A percentile compares a stretch with the other conserved stretches of the same genome.
Conservation (phyloP, 1,140 invertebrate species). For the Zaprionus africanus region DNA sequence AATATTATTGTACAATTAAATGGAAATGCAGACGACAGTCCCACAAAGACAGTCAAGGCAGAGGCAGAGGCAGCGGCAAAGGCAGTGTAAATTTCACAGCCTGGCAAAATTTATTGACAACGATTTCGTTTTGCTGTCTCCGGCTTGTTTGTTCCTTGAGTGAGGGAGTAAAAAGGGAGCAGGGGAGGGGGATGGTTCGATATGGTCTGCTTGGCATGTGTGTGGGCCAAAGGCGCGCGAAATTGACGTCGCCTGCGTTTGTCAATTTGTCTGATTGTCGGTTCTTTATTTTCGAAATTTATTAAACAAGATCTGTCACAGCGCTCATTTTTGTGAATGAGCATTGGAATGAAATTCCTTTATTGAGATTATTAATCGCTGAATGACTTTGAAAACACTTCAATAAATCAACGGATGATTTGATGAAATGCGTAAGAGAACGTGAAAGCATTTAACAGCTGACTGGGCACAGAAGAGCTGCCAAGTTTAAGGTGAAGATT, state of each 20-base stretch:
- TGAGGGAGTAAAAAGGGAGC: neutral
- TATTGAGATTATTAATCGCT: constrained; percentile 18
- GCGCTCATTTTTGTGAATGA: constrained; percentile 30
- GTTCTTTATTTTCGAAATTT: constrained; percentile 49
- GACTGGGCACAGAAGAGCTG: neutral
- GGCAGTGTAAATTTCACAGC: constrained; percentile 56
- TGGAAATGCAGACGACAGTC: constrained; percentile 54
- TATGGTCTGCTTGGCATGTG: constrained; percentile 18
- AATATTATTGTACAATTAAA: constrained; percentile 80
- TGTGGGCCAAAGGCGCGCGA: constrained; percentile 42
- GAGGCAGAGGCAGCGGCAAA: too few relatives aligned
- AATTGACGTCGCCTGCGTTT: constrained; percentile 39
- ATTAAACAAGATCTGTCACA: constrained; percentile 68
- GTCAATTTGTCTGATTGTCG: constrained; percentile 70
- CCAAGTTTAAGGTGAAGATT: neutral
- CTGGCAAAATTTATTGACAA: constrained; percentile 64
- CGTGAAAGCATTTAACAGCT: neutral
- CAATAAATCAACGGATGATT: constrained; percentile 34
- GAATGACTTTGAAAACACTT: constrained; percentile 5
- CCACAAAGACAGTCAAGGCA: constrained; percentile 55
- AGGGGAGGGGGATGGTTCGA: neutral
- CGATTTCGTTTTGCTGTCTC: constrained; percentile 53
- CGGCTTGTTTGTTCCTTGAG: constrained; percentile 14
- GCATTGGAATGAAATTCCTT: constrained; percentile 31
- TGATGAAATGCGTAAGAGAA: neutral